Evolutionary conservation across 2,113 vertebrate species (phyloP).

Genomic region (Jaculus jaculus): DNA sequence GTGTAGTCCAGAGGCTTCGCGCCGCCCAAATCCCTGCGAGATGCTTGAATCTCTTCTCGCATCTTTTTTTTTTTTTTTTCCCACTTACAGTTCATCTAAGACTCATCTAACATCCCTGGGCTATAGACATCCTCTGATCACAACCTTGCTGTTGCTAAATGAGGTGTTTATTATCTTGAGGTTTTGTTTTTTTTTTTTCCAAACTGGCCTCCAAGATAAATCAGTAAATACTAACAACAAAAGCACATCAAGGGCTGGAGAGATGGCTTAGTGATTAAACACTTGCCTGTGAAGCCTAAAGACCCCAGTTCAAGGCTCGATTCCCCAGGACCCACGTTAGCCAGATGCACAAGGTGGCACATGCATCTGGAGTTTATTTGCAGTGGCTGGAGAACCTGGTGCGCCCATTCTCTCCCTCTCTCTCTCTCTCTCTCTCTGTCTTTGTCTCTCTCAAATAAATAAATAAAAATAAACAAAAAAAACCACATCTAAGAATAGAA

Average conservation of each 20-base stretch:
- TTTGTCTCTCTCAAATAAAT: too few species aligned
- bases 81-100: neutral
- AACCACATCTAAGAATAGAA: too few species aligned
- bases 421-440: too few species aligned
- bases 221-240: neutral
- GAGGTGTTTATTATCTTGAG: neutral
- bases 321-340: too few species aligned
- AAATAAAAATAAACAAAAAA: too few species aligned
- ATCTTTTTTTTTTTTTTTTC: neutral
- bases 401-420: too few species aligned
- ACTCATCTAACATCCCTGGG: rapidly evolving
- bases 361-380: neutral
- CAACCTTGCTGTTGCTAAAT: neutral
- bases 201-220: neutral
- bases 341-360: neutral
- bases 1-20: neutral
- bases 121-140: neutral
- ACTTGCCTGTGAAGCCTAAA: too few species aligned
- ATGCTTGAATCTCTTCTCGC: neutral
- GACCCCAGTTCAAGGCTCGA: too few species aligned
- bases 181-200: neutral
- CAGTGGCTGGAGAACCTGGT: too few species aligned
- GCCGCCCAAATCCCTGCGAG: neutral
- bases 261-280: neutral
- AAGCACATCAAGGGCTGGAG: neutral